Percentiles rank a stretch among this genome's conserved stretches.
Evolutionary conservation across 1,140 invertebrate genomes (phyloP).

Genomic region (Steinernema feltiae): DNA sequence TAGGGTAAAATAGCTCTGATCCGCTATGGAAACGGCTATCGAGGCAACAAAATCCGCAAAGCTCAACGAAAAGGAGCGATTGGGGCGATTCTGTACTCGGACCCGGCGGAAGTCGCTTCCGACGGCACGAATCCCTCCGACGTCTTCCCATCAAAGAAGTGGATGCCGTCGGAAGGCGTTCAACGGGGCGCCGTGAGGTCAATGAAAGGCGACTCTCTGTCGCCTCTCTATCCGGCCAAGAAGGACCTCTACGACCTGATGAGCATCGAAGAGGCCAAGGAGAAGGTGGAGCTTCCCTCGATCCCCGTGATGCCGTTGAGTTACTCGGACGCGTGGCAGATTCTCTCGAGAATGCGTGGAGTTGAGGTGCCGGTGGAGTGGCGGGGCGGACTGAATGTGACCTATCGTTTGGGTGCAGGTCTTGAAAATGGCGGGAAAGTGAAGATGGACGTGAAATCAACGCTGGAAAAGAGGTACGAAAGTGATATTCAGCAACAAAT

Average conservation of each 20-base stretch:
- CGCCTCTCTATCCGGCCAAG: slow-evolving; percentile 48
- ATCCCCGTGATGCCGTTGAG: slow-evolving; percentile 53
- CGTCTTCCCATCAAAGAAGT: slow-evolving; percentile 47
- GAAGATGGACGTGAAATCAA: slow-evolving; percentile 43
- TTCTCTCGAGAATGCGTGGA: slow-evolving; percentile 43
- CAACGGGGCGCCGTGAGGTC: slow-evolving; percentile 18
- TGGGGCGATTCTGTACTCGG: slow-evolving; percentile 53
- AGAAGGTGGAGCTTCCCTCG: slow-evolving; percentile 30
- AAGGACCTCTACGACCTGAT: slow-evolving; percentile 35
- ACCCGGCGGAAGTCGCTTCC: slow-evolving; percentile 49
- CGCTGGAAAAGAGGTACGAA: slow-evolving; percentile 33
- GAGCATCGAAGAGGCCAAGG: slow-evolving; percentile 44
- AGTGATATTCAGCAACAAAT: slow-evolving; percentile 42
- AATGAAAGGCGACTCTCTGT: slow-evolving; percentile 51
- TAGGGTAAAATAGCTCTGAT: slow-evolving; percentile 53
- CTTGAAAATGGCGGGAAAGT: slow-evolving; percentile 29
- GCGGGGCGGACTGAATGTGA: slow-evolving; percentile 54
- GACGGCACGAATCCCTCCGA: slow-evolving; percentile 39
- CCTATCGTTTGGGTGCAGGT: slow-evolving; percentile 51
- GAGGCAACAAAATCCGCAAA: slow-evolving; percentile 48
- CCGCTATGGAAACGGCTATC: slow-evolving; percentile 44
- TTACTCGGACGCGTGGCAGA: slow-evolving; percentile 45
- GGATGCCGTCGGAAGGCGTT: slow-evolving; percentile 42
- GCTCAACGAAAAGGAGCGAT: slow-evolving; percentile 47
- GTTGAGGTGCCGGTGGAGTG: slow-evolving; percentile 40